Conservation (phyloP, 2,888 invertebrate genomes). For the Agriopis leucophaearia region DNA sequence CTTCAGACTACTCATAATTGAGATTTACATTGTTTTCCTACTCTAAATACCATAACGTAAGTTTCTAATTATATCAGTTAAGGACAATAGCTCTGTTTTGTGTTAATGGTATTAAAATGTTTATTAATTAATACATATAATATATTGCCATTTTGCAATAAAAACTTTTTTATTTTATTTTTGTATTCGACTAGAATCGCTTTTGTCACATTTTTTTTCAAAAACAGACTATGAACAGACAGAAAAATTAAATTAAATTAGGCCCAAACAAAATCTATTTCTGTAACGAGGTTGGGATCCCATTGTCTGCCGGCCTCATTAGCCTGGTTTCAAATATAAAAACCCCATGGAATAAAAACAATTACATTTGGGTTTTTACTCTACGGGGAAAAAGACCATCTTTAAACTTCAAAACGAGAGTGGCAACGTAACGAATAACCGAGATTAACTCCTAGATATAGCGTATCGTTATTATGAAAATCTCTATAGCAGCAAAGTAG, state of each 20-base stretch:
- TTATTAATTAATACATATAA: neutral
- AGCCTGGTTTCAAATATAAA: conserved; percentile 26
- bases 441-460: too few species aligned
- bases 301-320: conserved; percentile 39
- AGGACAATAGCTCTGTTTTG: neutral
- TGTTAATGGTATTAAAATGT: neutral
- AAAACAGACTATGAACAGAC: too few species aligned
- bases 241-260: conserved; percentile 8
- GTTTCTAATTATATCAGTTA: neutral
- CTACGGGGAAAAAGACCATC: neutral
- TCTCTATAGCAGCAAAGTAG: too few species aligned
- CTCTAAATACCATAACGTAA: neutral
- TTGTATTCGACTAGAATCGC: neutral
- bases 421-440: too few species aligned
- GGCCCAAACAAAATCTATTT: conserved; percentile 23
- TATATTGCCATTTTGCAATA: neutral
- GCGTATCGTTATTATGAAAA: too few species aligned
- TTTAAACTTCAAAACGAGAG: too few species aligned
- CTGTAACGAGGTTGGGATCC: conserved; percentile 25
- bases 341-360: conserved; percentile 21
- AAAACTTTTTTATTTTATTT: neutral
- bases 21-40: conserved; percentile 13
- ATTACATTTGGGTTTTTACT: conserved; percentile 18
- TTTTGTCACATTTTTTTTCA: too few species aligned
- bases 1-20: neutral